These are phyloP conservation scores for Phortica variegata DNA, from an alignment of 1,140 invertebrate genomes.

Conservation along the genomic window DNA sequence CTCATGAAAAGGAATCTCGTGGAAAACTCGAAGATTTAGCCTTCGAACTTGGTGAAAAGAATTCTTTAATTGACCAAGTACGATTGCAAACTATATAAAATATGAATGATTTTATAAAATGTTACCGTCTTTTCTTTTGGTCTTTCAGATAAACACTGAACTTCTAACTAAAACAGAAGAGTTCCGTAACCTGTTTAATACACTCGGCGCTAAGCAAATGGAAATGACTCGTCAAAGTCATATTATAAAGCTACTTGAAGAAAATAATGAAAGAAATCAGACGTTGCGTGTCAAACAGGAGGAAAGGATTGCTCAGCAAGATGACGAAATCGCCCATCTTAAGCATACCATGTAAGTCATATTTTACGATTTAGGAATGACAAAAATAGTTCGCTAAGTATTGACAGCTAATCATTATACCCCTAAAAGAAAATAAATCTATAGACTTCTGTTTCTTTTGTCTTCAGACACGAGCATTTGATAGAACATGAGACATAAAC, in stretches of 20 bases:
- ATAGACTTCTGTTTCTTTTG: too few relatives aligned
- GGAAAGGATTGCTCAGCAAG: conserved; percentile 63
- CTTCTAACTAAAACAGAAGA: conserved; percentile 61
- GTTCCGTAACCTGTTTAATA: conserved; percentile 59
- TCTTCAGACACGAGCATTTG: too few relatives aligned
- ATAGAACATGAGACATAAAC: too few relatives aligned
- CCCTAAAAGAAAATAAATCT: too few relatives aligned
- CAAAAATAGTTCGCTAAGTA: conserved; percentile 19
- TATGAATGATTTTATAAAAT: not conserved
- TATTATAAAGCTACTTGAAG: conserved; percentile 63
- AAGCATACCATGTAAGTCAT: conserved; percentile 35
- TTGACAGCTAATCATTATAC: too few relatives aligned
- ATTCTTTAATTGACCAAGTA: conserved; percentile 28
- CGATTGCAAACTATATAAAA: not conserved
- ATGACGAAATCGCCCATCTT: conserved; percentile 55
- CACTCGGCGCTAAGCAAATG: conserved; percentile 62
- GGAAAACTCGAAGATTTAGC: conserved; percentile 22
- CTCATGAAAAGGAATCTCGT: conserved; percentile 19
- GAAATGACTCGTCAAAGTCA: conserved; percentile 63
- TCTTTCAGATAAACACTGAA: conserved; percentile 59
- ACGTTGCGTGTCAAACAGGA: conserved; percentile 64
- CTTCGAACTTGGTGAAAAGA: conserved; percentile 23
- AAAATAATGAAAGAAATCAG: conserved; percentile 63
- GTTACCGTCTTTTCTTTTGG: not conserved
- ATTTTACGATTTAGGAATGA: not conserved